A percentile compares a stretch with the other conserved stretches of the same genome.
phyloP scores from a whole-genome alignment of 1,140 invertebrate genomes.

The Pristionchus pacificus region DNA sequence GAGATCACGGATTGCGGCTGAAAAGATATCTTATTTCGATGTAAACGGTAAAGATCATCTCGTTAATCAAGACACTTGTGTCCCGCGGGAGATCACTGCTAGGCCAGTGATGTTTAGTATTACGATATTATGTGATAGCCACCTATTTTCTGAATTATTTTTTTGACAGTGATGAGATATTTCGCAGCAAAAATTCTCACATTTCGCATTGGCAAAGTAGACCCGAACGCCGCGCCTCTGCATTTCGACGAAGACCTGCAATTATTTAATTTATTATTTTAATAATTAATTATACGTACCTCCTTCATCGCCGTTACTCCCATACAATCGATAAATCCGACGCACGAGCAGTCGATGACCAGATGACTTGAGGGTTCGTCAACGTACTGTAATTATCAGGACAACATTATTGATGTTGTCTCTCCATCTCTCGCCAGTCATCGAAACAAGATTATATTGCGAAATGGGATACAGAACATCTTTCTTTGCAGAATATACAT shows the following conservation, averaged over 20 bases:
- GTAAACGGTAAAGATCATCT: neutral
- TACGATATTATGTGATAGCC: no score
- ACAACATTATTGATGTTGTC: neutral
- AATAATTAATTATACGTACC: conserved; percentile 12
- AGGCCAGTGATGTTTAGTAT: no score
- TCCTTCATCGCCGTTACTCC: conserved; percentile 53
- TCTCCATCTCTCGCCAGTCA: neutral
- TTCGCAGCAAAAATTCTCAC: conserved; percentile 12
- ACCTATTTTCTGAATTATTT: no score
- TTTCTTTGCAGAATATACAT: neutral
- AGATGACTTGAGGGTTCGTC: conserved; percentile 39
- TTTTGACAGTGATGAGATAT: no score
- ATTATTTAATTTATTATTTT: neutral
- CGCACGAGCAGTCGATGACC: conserved; percentile 56
- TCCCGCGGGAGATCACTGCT: no score
- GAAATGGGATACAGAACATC: neutral
- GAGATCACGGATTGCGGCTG: conserved; percentile 49
- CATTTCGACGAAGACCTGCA: conserved; percentile 42
- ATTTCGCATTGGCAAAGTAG: conserved; percentile 56
- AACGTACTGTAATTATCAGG: neutral
- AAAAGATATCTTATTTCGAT: neutral
- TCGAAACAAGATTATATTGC: neutral
- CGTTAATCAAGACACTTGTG: no score
- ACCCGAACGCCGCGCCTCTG: conserved; percentile 36
- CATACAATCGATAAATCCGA: conserved; percentile 57